Evolutionary conservation across 64 coral and sea anemone genomes (phyloP), one percentile per base, ranked within the genome.

Genomic region (Dendrophyllia cribrosa): DNA sequence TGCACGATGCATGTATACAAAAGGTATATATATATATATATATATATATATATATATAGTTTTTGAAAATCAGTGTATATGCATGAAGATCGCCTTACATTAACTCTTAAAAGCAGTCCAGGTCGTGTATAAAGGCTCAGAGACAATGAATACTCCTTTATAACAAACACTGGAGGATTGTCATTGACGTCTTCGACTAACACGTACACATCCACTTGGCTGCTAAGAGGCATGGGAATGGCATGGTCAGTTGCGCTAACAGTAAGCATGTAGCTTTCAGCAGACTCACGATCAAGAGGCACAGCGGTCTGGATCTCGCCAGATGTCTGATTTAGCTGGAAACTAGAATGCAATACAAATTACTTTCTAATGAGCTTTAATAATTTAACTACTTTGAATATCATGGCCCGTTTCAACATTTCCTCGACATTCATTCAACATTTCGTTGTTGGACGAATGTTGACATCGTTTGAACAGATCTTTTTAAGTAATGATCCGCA

Each of bases 221-320:
- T 58, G 23, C 24, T 79, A 6, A 43, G 7, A 26, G 22, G 7
- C 12, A 14, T 43, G n/a, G 11, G 11, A 59, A 13, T 25, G 25
- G 21, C 12, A 7, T 43, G 52, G 12, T 34, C n/a, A 59, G 23
- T 60, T 58, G 77, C 77, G 4, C 17, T 53, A 56, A 79, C 77
- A 11, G 53, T 17, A 79, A 79, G 55, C 21, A 59, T 9, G 77
- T 79, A 53, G 26, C 23, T 26, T 4, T 79, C 55, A 44, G 22
- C 50, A 3, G 77, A 60, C 77, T 79, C 77, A 22, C 77, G 77
- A 79, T 79, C 77, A 79, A 79, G 77, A 1, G 77, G 22, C 1
- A 13, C 15, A 59, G 77, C 52, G 10, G 77, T 79, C 77, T 79
- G 56, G 11, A 79, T 60, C 11, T 79, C 77, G 26, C 77, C 77